Evolutionary conservation across 2,888 invertebrate species (phyloP).

Genomic region (Archips crataeganus): DNA sequence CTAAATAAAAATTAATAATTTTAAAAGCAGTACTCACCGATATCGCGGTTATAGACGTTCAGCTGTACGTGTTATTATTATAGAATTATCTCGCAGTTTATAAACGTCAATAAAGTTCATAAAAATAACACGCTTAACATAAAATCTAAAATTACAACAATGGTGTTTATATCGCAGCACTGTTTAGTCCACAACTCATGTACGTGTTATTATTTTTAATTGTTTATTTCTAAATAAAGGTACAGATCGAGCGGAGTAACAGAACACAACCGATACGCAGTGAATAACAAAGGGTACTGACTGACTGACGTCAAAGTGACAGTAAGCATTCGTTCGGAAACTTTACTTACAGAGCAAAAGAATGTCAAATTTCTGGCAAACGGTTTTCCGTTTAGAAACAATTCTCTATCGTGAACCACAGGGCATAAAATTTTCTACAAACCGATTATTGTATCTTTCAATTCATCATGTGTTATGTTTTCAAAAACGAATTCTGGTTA

Average conservation of each 20-base stretch:
- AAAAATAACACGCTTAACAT: constrained; percentile 1
- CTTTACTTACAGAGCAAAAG: not conserved
- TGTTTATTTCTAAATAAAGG: constrained; percentile 39
- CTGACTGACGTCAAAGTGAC: constrained; percentile 34
- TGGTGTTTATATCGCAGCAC: not conserved
- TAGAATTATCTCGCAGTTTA: constrained; percentile 24
- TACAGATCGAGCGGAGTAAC: constrained; percentile 17
- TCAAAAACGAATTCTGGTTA: too few species aligned
- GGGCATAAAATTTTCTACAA: too few species aligned
- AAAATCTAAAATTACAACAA: not conserved
- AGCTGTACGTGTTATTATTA: constrained; percentile 30
- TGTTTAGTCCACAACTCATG: constrained; percentile 3
- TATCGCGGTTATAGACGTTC: constrained; percentile 12
- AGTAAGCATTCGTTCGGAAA: constrained; percentile 27
- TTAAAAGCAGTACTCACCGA: constrained; percentile 30
- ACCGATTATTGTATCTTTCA: too few species aligned
- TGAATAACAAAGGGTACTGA: constrained; percentile 34
- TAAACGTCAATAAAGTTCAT: constrained; percentile 5
- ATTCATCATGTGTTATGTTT: too few species aligned
- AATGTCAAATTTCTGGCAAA: not conserved
- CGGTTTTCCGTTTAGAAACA: not conserved
- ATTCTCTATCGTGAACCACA: not conserved
- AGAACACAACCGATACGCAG: not conserved
- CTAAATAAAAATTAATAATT: constrained; percentile 8
- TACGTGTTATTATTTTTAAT: constrained; percentile 27